Evolutionary conservation across 2,888 invertebrate genomes (phyloP), one percentile per base, ranked within the genome.

Genomic region (Drosophila colorata): DNA sequence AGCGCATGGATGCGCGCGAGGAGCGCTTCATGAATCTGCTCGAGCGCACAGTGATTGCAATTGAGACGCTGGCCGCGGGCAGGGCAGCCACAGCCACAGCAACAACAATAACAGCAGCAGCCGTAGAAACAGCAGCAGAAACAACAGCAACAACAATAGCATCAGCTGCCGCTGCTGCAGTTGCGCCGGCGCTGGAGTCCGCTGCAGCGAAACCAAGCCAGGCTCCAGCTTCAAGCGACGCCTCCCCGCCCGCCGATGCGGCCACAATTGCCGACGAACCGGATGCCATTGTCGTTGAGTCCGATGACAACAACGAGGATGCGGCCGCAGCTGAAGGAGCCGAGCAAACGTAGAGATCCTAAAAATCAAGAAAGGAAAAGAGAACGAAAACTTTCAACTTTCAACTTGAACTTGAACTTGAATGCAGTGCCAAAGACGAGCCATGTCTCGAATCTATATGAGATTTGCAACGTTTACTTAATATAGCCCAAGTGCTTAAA

Each of bases 1-100:
- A 91, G 59, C 90, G 91, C 0, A 91, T 92, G 92, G 92, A 92
- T 78, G 91, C 92, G 14, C 90, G 92, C 1, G 92, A 92, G 67
- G 92, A 92, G 72, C 90, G 92, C 52, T 74, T 92, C 8, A 84
- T 92, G 61, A 88, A 87, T 69, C 83, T 92, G 28, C 78, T 92
- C 25, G 92, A 92, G 73, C 89, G 92, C 46, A 91, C 92, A n/a
- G 92, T 92, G 44, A 84, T 91, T 58, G 92, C 92, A 69, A 91
- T 92, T 60, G 92, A 92, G 76, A 78, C 88, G 61, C 78, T 92
- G 67, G 92, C 91, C 58, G 72, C 82, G 0, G 64, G 60, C 47
- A 67, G 57, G 33, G 2, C 53, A 13, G 8, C 46, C 3, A 1
- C 31, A 7, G 13, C 25, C 8, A 23, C 59, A 16, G 8, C 35